These are phyloP conservation scores for Agelastica alni DNA, from an alignment of 2,888 invertebrate species.

Conservation along the genomic window DNA sequence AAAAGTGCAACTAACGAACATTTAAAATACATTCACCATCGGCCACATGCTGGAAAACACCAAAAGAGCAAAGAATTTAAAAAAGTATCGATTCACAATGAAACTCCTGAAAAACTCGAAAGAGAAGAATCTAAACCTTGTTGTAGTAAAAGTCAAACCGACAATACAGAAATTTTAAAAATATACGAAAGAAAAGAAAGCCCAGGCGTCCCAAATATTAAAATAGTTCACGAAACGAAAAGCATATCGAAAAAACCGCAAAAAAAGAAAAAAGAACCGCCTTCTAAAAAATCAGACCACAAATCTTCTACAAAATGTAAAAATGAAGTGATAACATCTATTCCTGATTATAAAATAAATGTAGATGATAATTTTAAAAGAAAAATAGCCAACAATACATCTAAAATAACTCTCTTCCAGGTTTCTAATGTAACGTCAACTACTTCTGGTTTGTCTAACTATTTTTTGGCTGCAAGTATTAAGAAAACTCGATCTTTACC, in stretches of 20 bases:
- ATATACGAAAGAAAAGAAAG: constrained; percentile 42
- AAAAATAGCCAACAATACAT: constrained; percentile 33
- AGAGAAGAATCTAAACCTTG: constrained; percentile 31
- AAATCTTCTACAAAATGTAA: constrained; percentile 12
- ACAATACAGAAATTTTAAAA: constrained; percentile 40
- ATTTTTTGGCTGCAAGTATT: constrained; percentile 15
- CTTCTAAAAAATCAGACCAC: background rate
- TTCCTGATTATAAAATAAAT: constrained; percentile 21
- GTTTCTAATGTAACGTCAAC: constrained; percentile 37
- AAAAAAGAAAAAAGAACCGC: constrained; percentile 21
- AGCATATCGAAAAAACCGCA: constrained; percentile 22
- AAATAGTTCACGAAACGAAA: constrained; percentile 36
- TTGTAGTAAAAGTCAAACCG: constrained; percentile 21
- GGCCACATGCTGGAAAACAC: background rate
- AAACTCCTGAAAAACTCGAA: constrained; percentile 39
- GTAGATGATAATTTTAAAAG: constrained; percentile 28
- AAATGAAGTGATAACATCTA: background rate
- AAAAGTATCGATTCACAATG: constrained; percentile 35
- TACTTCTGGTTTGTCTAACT: constrained; percentile 27
- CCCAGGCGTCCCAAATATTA: constrained; percentile 41
- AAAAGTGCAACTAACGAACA: constrained; percentile 48
- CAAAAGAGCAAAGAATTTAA: constrained; percentile 5
- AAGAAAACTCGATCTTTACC: constrained; percentile 35
- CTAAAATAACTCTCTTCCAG: constrained; percentile 42
- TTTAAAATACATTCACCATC: constrained; percentile 41